Base-by-base conservation (phyloP, 2,113 vertebrate genomes). In the Mesembrinibis cayennensis region DNA sequence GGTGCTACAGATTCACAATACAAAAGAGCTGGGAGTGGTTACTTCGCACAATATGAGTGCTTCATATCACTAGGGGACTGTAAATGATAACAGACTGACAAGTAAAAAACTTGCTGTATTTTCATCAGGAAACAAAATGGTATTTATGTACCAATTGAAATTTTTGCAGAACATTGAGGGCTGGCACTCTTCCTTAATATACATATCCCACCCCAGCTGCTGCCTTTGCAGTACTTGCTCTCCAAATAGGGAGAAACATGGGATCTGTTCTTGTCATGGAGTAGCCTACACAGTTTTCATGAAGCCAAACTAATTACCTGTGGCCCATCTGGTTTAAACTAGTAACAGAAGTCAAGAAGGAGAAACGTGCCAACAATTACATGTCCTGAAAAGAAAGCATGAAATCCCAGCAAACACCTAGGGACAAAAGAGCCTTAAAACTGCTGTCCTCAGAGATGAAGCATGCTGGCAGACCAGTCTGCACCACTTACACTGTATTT, bases 281-380 rank as follows among this genome's bases (percentile, higher is more conserved):
- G 22, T 38, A 95, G 73, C 73, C 92, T 62, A 82, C 47, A 66
- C 18, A 82, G 44, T 79, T 87, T 82, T 79, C 78, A 55, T 19
- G 36, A 94, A 97, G 89, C 77, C 93, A 96, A 76, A 91, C 73
- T 89, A 87, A 97, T 95, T 95, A 89, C 89, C 83, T 96, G 81
- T 70, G 40, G 83, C n/a, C 87, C 89, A 95, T 94, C 81, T 95
- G 93, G 86, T 79, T 81, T 93, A 81, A 81, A 94, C 34, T 30
- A 93, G 50, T 23, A 89, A 66, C 69, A 92, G 76, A 93, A 94
- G 63, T 90, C 80, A 92, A 87, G 67, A 70, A 87, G 53, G 21
- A 72, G 77, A 94, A 89, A 89, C 27, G 34, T 67, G 73, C 77
- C 93, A 96, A 76, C 58, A 82, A 71, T 72, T 84, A 20, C 3